Evolutionary conservation across 2,797 vertebrate species (phyloP).

Genomic region (Gallinago nigripennis): DNA sequence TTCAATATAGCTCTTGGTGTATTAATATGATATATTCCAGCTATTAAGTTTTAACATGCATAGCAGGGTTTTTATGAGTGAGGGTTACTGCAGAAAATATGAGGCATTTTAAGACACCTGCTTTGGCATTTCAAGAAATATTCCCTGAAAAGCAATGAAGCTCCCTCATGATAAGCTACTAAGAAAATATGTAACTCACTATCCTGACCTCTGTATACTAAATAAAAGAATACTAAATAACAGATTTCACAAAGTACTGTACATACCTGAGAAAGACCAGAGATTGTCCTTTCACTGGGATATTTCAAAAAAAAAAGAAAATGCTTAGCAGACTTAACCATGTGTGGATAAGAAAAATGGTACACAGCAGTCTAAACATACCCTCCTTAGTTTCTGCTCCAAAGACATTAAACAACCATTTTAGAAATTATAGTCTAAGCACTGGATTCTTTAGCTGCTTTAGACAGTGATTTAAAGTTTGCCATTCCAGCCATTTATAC

Average conservation of each 20-base stretch:
- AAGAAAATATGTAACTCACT: not conserved
- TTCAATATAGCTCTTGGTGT: slow-evolving; percentile 50
- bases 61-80: slow-evolving; percentile 46
- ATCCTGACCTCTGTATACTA: not conserved
- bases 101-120: slow-evolving; percentile 69
- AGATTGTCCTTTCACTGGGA: not conserved
- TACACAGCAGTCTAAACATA: not conserved
- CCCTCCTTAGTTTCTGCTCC: not conserved
- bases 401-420: not conserved
- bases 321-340: not conserved
- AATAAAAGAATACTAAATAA: not conserved
- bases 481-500: not conserved
- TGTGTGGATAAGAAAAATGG: not conserved
- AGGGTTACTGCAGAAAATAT: slow-evolving; percentile 46
- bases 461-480: not conserved
- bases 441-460: not conserved
- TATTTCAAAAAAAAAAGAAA: not conserved
- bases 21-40: slow-evolving; percentile 69
- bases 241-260: not conserved
- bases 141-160: slow-evolving; percentile 54
- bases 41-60: slow-evolving; percentile 65
- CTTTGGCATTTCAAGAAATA: slow-evolving; percentile 68
- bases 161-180: slow-evolving; percentile 1
- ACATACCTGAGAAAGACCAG: not conserved
- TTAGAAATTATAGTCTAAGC: not conserved